Evolutionary conservation across 2,113 vertebrate species (phyloP).

Genomic region (Ammodytes marinus): DNA sequence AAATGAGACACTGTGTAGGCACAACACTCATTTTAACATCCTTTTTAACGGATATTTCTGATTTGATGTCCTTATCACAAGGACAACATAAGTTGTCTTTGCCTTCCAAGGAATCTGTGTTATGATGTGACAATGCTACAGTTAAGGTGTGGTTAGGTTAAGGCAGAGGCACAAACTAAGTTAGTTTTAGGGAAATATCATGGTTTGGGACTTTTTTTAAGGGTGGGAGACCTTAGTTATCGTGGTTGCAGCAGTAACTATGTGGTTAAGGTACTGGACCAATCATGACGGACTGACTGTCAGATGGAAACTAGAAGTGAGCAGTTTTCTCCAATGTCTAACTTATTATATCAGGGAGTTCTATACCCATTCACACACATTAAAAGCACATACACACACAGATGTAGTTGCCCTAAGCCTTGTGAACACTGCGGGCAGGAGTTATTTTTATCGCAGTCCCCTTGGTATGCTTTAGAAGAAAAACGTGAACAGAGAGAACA

Average conservation of each 20-base stretch:
- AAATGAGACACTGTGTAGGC: no score
- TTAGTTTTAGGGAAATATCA: not conserved
- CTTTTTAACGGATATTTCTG: not conserved
- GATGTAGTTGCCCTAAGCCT: constrained; percentile 10
- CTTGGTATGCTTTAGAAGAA: constrained; percentile 30
- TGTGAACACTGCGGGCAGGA: constrained; percentile 27
- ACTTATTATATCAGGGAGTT: not conserved
- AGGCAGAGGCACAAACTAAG: not conserved
- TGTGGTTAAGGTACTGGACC: no score
- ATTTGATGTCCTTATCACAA: not conserved
- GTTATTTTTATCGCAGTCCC: constrained; percentile 44
- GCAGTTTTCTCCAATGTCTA: not conserved
- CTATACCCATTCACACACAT: not conserved
- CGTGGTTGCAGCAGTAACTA: not conserved
- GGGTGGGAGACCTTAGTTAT: not conserved
- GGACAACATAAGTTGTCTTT: not conserved
- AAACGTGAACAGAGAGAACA: constrained; percentile 30
- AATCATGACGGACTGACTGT: not conserved
- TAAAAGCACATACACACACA: not conserved
- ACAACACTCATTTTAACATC: no score
- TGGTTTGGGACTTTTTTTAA: not conserved
- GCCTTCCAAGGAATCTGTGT: not conserved
- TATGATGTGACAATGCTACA: not conserved
- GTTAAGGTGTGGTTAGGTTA: not conserved
- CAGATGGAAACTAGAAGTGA: not conserved